Conservation (phyloP, 2,113 vertebrate species). For the Salminus brasiliensis region DNA sequence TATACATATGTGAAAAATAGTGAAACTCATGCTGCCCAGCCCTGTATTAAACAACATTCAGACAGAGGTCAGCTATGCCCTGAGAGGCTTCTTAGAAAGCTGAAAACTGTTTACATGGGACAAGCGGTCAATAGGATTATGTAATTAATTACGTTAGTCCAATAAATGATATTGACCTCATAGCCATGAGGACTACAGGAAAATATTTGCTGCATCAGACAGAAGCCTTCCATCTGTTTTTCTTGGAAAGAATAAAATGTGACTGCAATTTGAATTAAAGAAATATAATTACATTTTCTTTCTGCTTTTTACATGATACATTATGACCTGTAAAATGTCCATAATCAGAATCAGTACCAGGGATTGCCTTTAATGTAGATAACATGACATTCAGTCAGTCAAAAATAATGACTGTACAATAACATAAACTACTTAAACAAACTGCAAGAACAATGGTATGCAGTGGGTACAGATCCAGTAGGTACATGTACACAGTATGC, state of each 20-base stretch:
- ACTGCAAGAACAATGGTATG: no score
- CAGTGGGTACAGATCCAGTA: no score
- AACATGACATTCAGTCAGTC: no score
- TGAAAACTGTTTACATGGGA: not conserved
- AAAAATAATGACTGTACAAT: no score
- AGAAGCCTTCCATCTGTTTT: not conserved
- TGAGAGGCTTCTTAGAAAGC: not conserved
- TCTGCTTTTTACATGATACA: no score
- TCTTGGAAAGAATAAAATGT: not conserved
- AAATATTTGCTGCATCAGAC: not conserved
- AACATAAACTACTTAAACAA: no score
- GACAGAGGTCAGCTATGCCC: not conserved
- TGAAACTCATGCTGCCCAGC: not conserved
- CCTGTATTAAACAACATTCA: not conserved
- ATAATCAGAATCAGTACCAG: no score
- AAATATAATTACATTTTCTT: no score
- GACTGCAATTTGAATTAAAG: not conserved
- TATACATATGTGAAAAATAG: no score
- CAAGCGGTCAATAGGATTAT: not conserved
- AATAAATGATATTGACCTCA: not conserved
- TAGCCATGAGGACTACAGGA: not conserved
- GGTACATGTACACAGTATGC: no score
- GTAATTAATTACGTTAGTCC: not conserved
- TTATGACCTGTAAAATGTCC: no score
- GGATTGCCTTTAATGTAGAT: no score